phyloP scores from a whole-genome alignment of 2,888 invertebrate species.

The Orthosia gracilis region DNA sequence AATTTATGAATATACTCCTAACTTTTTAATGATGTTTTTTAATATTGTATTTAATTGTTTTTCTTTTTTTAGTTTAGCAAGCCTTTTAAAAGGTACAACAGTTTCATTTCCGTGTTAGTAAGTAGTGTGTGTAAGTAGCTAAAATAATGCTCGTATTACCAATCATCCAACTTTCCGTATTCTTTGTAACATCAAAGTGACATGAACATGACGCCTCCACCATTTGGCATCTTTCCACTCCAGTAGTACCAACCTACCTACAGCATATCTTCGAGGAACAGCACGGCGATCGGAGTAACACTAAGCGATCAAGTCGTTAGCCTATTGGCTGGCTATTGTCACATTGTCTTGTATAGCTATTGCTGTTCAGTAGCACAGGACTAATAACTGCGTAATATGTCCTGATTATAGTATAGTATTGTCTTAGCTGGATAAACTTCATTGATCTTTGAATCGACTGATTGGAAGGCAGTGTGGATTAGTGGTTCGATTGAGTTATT shows the following conservation, averaged over 20 bases:
- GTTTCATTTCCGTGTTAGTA: no score
- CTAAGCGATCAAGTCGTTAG: constrained; percentile 41
- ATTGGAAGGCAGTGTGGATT: neutral
- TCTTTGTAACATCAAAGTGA: neutral
- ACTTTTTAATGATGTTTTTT: no score
- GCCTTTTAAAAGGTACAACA: no score
- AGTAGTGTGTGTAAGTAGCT: no score
- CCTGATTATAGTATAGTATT: constrained; percentile 12
- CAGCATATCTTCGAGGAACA: constrained; percentile 7
- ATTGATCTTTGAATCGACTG: neutral
- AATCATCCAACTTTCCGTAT: neutral
- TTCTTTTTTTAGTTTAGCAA: no score
- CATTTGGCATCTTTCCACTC: constrained; percentile 33
- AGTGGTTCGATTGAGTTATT: neutral
- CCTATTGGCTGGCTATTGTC: constrained; percentile 39
- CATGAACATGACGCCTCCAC: neutral
- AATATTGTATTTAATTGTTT: no score
- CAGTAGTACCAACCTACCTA: neutral
- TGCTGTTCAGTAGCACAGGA: neutral
- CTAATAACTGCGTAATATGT: constrained; percentile 21
- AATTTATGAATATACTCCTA: no score
- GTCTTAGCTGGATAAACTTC: neutral
- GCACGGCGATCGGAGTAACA: constrained; percentile 6
- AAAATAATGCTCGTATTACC: neutral
- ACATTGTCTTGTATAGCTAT: constrained; percentile 23